phyloP scores from a whole-genome alignment of 2,888 invertebrate genomes.

The Drosophila kanekoi region DNA sequence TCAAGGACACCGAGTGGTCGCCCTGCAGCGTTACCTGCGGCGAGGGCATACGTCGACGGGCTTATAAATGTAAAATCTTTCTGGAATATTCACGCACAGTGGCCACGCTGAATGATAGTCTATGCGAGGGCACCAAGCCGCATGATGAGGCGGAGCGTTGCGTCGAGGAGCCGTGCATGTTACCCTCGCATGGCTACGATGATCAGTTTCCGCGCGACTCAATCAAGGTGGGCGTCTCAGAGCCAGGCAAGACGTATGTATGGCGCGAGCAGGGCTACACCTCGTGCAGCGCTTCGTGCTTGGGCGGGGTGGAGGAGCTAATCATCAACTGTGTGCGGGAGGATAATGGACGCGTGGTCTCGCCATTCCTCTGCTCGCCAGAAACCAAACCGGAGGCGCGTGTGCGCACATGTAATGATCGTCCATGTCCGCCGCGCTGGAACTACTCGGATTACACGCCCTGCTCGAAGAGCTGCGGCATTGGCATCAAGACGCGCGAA shows the following conservation, averaged over 20 bases:
- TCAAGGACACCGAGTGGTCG: constrained; percentile 95
- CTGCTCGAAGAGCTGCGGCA: constrained; percentile 97
- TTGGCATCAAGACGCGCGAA: constrained; percentile 95
- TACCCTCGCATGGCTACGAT: constrained; percentile 87
- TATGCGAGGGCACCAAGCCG: constrained; percentile 95
- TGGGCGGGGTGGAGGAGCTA: constrained; percentile 94
- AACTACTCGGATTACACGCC: constrained; percentile 95
- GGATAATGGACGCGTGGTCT: constrained; percentile 94
- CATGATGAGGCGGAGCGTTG: constrained; percentile 93
- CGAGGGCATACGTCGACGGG: constrained; percentile 93
- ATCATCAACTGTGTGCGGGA: constrained; percentile 95
- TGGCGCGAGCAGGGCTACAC: constrained; percentile 96
- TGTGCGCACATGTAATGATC: constrained; percentile 96
- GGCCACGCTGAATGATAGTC: constrained; percentile 93
- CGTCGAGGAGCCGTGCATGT: constrained; percentile 91
- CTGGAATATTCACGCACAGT: constrained; percentile 95
- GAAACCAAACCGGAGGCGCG: constrained; percentile 95
- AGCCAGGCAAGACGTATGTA: constrained; percentile 92
- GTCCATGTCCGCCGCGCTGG: constrained; percentile 98
- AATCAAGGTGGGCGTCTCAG: constrained; percentile 89
- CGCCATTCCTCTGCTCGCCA: constrained; percentile 94
- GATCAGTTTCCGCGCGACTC: constrained; percentile 85
- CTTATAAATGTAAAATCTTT: constrained; percentile 97
- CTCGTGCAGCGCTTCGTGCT: constrained; percentile 96
- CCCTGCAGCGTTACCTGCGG: constrained; percentile 97